Base-by-base conservation (phyloP, 2,888 invertebrate species). In the Rugalucina vietnamica region DNA sequence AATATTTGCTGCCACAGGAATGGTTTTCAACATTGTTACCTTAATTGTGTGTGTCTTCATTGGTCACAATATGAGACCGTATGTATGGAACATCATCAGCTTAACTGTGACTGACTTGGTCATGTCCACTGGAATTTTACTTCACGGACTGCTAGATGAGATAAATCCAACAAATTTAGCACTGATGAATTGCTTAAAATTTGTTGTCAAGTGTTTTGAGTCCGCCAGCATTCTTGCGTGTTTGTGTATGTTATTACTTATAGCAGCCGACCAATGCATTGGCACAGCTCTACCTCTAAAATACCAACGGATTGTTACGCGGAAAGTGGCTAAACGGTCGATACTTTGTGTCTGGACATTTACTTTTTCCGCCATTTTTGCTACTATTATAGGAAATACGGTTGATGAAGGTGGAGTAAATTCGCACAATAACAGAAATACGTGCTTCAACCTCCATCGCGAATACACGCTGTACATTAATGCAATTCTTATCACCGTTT, bases 181-280 rank as follows among this genome's bases (percentile, higher is more conserved):
- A n/a, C n/a, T n/a, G n/a, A n/a, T 18, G 18, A 12, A 65, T 10
- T 72, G 49, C 43, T 1, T 72, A 10, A 72, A 29, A 21, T 72
- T 72, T 18, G 14, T 72, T 10, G 18, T 72, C 39, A 72, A 72
- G n/a, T 72, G 29, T 10, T 29, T 72, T 29, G 72, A 72, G 39
- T 39, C 49, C 2, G 14, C 27, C 2, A 29, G 37, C 27, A 21
- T 72, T 27, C 43, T 72, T 3, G 43, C 39, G 24, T 10, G 29
- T 18, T 14, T 72, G 43, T 43, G 37, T 1, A 72, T 12, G 1
- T 49, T 72, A 49, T 27, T 72, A 4, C 12, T 49, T 2, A 72
- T 72, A 24, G 72, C 72, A 3, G 72, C 29, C 4, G 72, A 72
- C 43, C 72, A 72, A n/a, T 29, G 39, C 39, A 18, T 72, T 14